A percentile compares a stretch with the other conserved stretches of the same genome.
phyloP scores from a whole-genome alignment of 2,888 invertebrate species.

The Bombylius major region DNA sequence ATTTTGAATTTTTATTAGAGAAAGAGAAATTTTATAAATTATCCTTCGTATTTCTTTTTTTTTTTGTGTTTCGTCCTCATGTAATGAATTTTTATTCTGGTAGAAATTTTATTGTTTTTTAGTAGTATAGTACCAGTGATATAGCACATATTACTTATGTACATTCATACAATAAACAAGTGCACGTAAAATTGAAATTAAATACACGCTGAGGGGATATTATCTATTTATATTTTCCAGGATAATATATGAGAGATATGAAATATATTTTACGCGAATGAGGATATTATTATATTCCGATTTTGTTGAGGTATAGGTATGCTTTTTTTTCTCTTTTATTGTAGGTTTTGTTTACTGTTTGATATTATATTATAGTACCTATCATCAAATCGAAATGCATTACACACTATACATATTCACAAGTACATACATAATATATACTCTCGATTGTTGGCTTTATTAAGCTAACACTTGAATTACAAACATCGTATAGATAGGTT shows the following conservation, averaged over 20 bases:
- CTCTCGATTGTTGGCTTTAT: not conserved
- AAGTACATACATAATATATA: not conserved
- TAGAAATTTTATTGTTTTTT: too few species aligned
- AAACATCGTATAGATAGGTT: not conserved
- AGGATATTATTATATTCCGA: too few species aligned
- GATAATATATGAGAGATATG: not conserved
- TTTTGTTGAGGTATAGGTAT: too few species aligned
- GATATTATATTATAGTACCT: too few species aligned
- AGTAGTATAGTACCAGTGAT: not conserved
- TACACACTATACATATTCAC: not conserved
- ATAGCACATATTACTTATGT: not conserved
- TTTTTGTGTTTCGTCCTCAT: not conserved
- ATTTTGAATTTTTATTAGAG: not conserved
- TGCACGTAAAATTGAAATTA: slow-evolving; percentile 7
- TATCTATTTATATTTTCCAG: slow-evolving; percentile 1
- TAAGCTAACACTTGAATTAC: not conserved
- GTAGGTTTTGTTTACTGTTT: too few species aligned
- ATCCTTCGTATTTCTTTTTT: not conserved
- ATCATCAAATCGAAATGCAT: not conserved
- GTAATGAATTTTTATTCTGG: too few species aligned
- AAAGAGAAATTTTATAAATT: too few species aligned
- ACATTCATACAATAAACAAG: not conserved
- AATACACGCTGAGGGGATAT: not conserved
- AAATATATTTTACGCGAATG: too few species aligned
- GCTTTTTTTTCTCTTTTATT: too few species aligned